Evolutionary conservation across 2,113 vertebrate genomes (phyloP).

Genomic region (Motacilla tschutschensis): DNA sequence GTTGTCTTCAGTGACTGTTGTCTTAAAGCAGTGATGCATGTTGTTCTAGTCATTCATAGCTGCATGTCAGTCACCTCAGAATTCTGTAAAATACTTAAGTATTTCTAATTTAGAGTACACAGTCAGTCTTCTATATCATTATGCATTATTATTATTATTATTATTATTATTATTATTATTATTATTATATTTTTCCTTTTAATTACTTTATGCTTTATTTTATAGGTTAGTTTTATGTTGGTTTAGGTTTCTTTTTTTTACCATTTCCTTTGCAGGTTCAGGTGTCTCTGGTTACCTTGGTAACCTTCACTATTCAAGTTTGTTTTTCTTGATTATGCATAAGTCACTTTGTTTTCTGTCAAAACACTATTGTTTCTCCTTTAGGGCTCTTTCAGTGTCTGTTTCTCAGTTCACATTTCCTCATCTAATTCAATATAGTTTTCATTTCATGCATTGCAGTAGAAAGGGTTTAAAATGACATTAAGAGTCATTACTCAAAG

Average conservation of each 20-base stretch:
- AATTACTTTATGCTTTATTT: conserved; percentile 67
- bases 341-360: conserved; percentile 80
- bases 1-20: conserved; percentile 61
- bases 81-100: conserved; percentile 64
- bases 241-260: conserved; percentile 73
- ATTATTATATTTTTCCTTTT: conserved; percentile 68
- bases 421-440: conserved; percentile 80
- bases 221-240: conserved; percentile 40
- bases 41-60: conserved; percentile 46
- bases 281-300: conserved; percentile 89
- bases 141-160: conserved; percentile 4
- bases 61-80: conserved; percentile 70
- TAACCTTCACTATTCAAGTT: conserved; percentile 98
- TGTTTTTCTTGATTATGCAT: conserved; percentile 91
- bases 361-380: conserved; percentile 72
- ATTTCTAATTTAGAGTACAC: conserved; percentile 20
- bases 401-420: conserved; percentile 72
- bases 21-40: conserved; percentile 69
- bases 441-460: conserved; percentile 84
- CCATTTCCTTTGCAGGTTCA: conserved; percentile 94
- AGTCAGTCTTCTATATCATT: conserved; percentile 27
- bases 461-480: conserved; percentile 84
- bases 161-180: not conserved
- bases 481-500: conserved; percentile 86
- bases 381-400: conserved; percentile 73